Evolutionary conservation across 2,797 vertebrate species (phyloP).

Genomic region (Discoglossus pictus): DNA sequence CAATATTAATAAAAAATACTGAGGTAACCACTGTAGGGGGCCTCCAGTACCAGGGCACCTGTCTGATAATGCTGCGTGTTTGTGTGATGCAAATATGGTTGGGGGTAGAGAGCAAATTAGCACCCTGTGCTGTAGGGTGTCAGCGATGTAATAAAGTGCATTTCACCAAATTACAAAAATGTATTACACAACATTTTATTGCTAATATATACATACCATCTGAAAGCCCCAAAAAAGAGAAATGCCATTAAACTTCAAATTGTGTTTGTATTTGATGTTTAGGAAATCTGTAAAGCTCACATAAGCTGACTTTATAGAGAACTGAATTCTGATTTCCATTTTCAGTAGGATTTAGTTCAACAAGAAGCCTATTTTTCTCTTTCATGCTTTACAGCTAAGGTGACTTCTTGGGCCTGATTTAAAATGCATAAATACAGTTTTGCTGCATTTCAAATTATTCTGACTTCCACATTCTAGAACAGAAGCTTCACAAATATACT

Average conservation of each 20-base stretch:
- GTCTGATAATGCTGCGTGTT: no score
- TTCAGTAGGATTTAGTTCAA: constrained; percentile 26
- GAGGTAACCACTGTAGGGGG: no score
- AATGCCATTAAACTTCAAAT: neutral
- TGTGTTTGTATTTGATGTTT: constrained; percentile 15
- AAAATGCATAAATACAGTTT: constrained; percentile 35
- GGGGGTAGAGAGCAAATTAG: no score
- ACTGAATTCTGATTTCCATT: constrained; percentile 9
- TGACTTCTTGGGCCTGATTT: constrained; percentile 31
- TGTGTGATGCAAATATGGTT: no score
- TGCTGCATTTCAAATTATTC: constrained; percentile 34
- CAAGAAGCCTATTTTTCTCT: constrained; percentile 24
- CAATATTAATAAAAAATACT: no score
- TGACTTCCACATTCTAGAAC: constrained; percentile 14
- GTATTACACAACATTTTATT: no score
- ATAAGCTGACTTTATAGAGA: constrained; percentile 22
- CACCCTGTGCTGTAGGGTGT: no score
- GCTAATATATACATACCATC: no score
- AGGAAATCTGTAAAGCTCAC: constrained; percentile 22
- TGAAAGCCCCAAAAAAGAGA: no score
- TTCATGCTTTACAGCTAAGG: constrained; percentile 26
- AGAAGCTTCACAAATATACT: constrained; percentile 1
- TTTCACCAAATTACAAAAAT: no score
- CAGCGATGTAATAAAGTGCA: no score
- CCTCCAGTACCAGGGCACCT: no score